These are phyloP conservation scores for Ophion slaviceki DNA, from an alignment of 2,888 invertebrate species.

Conservation along the genomic window DNA sequence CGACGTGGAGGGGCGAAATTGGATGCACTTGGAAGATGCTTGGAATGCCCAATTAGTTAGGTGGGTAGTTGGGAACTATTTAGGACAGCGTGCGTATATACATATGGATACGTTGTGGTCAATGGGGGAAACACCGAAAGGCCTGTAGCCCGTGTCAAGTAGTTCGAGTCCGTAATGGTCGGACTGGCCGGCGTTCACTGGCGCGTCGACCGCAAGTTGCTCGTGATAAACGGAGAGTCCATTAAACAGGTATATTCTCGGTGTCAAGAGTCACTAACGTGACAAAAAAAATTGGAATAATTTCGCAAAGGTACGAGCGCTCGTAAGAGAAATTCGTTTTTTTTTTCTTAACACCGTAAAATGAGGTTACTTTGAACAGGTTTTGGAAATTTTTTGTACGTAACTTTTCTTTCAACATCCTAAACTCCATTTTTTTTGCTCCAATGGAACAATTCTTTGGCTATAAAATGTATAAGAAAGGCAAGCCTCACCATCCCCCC, in stretches of 20 bases:
- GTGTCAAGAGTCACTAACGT: slow-evolving; percentile 11
- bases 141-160: slow-evolving; percentile 33
- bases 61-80: slow-evolving; percentile 40
- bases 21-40: slow-evolving; percentile 24
- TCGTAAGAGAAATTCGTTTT: no score
- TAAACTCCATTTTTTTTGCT: no score
- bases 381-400: no score
- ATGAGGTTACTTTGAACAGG: no score
- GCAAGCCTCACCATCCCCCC: no score
- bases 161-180: slow-evolving; percentile 55
- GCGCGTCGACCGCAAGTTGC: slow-evolving; percentile 37
- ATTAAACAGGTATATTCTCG: slow-evolving; percentile 31
- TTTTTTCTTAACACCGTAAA: no score
- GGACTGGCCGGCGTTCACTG: slow-evolving; percentile 26
- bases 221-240: slow-evolving; percentile 42
- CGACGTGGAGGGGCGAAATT: slow-evolving; percentile 16
- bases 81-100: not conserved
- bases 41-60: slow-evolving; percentile 40
- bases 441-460: no score
- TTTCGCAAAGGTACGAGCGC: not conserved
- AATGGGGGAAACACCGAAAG: slow-evolving; percentile 14
- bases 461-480: no score
- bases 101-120: slow-evolving; percentile 16
- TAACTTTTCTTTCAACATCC: no score
- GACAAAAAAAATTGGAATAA: not conserved